These are phyloP conservation scores for Siniperca undulata DNA, from an alignment of 2,797 vertebrate species.

Conservation along the genomic window DNA sequence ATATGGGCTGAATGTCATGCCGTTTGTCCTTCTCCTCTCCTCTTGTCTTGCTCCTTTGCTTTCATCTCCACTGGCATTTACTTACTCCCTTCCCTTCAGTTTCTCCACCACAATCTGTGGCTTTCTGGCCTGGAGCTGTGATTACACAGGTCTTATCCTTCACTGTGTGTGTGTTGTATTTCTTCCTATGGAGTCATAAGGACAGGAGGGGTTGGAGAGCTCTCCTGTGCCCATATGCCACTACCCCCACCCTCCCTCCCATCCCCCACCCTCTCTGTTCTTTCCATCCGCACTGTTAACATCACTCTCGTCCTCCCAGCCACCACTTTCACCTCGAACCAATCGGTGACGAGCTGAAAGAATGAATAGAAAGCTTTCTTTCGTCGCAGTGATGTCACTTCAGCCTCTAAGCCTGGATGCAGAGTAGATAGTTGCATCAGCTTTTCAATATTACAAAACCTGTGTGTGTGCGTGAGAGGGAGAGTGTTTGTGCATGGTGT, in stretches of 20 bases:
- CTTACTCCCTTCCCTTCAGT: constrained; percentile 18
- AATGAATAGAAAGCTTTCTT: constrained; percentile 74
- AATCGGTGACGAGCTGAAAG: constrained; percentile 53
- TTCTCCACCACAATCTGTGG: constrained; percentile 28
- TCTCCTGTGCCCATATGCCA: constrained; percentile 58
- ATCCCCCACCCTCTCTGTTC: constrained; percentile 25
- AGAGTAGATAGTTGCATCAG: constrained; percentile 62
- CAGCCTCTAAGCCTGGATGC: constrained; percentile 35
- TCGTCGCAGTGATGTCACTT: constrained; percentile 60
- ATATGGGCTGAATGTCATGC: not conserved
- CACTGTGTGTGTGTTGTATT: constrained; percentile 42
- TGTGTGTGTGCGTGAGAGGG: constrained; percentile 10
- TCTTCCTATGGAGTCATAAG: constrained; percentile 29
- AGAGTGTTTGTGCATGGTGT: constrained; percentile 23
- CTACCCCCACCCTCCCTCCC: not conserved
- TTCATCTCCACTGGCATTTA: constrained; percentile 23
- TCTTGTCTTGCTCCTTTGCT: not conserved
- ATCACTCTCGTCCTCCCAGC: constrained; percentile 38
- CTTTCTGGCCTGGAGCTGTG: constrained; percentile 38
- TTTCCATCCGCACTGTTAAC: constrained; percentile 21
- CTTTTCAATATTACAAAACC: constrained; percentile 36
- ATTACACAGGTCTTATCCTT: constrained; percentile 25
- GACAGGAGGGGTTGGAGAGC: constrained; percentile 29
- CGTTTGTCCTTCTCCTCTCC: not conserved
- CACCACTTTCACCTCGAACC: constrained; percentile 46